Evolutionary conservation across 2,797 vertebrate genomes (phyloP), one percentile per base, ranked within the genome.

Genomic region (Knipowitschia caucasica): DNA sequence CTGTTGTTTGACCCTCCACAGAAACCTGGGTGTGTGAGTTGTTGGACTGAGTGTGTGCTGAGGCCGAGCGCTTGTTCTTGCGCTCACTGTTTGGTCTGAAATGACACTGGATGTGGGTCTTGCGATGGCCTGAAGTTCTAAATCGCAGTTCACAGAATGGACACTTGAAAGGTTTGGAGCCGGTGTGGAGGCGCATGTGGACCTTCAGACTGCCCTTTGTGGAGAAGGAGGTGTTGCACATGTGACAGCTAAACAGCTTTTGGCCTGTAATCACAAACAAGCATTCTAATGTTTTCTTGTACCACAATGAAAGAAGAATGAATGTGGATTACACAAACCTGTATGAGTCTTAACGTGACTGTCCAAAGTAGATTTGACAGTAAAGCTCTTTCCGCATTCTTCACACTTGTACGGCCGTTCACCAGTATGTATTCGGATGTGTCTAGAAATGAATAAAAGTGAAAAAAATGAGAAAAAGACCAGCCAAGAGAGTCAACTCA

Each of bases 171-270:
- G 97, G 97, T 71, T 98, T 99, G 55, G 97, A 97, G 67, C 97
- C 97, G 0, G 97, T 99, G 74, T 99, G 97, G 51, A 99, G 83
- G 1, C 97, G 94, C 97, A 99, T 99, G 83, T 99, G 97, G 4
- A 99, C 97, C 78, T 99, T 99, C 18, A 99, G 88, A 68, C 97
- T 99, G 10, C 97, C 97, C 72, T 99, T 99, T 1, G 97, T 99
- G 50, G 97, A 99, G 80, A 99, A 99, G 18, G 95, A 93, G 6
- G 98, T 98, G 89, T 93, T 93, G 90, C 97, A 99, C 57, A 99
- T 97, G 0, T 99, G 97, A 71, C 97, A 99, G 71, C 87, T 94
- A 80, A 99, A 99, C 52, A 98, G 93, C 70, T 99, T 99, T 80
- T 99, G 96, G 62, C 97, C 97, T 99, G 74, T 12, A 77, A 35